A percentile compares a stretch with the other conserved stretches of the same genome.
Conservation (phyloP, 1,140 invertebrate genomes). For the Cephus cinctus region DNA sequence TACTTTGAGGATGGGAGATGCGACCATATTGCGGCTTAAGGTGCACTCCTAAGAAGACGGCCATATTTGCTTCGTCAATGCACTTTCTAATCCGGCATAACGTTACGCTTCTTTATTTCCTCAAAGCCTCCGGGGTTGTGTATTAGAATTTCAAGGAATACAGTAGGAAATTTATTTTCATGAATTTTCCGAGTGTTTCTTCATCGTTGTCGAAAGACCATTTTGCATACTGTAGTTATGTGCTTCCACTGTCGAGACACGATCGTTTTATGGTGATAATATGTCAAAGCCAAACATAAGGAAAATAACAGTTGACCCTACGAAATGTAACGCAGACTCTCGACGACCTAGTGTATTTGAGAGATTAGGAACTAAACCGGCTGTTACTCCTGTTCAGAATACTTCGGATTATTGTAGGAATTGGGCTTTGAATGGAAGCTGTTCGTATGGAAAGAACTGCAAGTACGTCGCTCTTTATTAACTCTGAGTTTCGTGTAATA, state of each 20-base stretch:
- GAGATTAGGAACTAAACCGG: conserved; percentile 73
- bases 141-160: no score
- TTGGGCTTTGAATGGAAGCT: conserved; percentile 73
- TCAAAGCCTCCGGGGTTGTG: neutral
- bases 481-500: conserved; percentile 5
- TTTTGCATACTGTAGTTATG: conserved; percentile 50
- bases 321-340: conserved; percentile 66
- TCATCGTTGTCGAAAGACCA: conserved; percentile 17
- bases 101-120: neutral
- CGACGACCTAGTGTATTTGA: conserved; percentile 75
- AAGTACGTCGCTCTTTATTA: conserved; percentile 52
- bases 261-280: conserved; percentile 58
- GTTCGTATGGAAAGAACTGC: conserved; percentile 73
- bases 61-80: neutral
- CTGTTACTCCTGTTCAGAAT: conserved; percentile 47
- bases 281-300: conserved; percentile 78
- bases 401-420: conserved; percentile 67
- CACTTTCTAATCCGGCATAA: neutral
- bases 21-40: no score
- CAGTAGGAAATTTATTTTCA: no score
- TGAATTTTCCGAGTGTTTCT: neutral
- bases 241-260: conserved; percentile 51
- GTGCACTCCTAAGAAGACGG: no score
- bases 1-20: neutral
- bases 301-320: conserved; percentile 74